These are phyloP conservation scores for Eupeodes luniger DNA, from an alignment of 2,888 invertebrate genomes.

Conservation along the genomic window DNA sequence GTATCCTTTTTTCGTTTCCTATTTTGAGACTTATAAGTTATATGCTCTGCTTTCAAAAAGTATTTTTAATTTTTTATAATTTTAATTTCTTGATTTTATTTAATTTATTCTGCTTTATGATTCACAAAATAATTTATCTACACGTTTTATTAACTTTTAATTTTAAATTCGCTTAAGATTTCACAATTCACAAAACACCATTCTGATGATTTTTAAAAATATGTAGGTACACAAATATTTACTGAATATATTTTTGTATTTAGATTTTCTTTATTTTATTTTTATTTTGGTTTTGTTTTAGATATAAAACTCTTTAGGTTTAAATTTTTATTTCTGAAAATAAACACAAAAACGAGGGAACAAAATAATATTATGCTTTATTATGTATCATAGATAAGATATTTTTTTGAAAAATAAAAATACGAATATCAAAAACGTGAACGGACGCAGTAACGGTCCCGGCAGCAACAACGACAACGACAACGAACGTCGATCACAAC, in stretches of 20 bases:
- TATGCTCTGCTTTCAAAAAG: neutral
- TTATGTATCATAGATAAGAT: constrained; percentile 62
- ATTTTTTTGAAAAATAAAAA: constrained; percentile 4
- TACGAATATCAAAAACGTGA: constrained; percentile 9
- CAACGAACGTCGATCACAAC: constrained; percentile 9
- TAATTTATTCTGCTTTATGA: neutral
- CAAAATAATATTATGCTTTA: constrained; percentile 23
- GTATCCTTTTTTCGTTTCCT: constrained; percentile 73
- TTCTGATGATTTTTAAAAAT: neutral
- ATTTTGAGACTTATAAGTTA: constrained; percentile 48
- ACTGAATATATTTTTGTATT: constrained; percentile 14
- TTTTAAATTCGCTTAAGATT: constrained; percentile 10
- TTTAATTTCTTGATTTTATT: neutral
- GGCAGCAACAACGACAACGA: constrained; percentile 8
- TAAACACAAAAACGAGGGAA: constrained; percentile 53
- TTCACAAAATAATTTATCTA: neutral
- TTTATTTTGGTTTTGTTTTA: constrained; percentile 43
- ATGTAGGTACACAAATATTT: neutral
- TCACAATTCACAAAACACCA: constrained; percentile 37
- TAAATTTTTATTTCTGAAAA: constrained; percentile 56
- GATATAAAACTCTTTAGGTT: constrained; percentile 12
- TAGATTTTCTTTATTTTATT: constrained; percentile 15
- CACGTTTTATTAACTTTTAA: neutral
- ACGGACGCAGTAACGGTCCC: neutral
- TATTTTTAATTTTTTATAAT: neutral